A percentile compares a stretch with the other conserved stretches of the same genome.
These are phyloP conservation scores for Sus cebifrons DNA, from an alignment of 2,797 vertebrate genomes.

Conservation along the genomic window DNA sequence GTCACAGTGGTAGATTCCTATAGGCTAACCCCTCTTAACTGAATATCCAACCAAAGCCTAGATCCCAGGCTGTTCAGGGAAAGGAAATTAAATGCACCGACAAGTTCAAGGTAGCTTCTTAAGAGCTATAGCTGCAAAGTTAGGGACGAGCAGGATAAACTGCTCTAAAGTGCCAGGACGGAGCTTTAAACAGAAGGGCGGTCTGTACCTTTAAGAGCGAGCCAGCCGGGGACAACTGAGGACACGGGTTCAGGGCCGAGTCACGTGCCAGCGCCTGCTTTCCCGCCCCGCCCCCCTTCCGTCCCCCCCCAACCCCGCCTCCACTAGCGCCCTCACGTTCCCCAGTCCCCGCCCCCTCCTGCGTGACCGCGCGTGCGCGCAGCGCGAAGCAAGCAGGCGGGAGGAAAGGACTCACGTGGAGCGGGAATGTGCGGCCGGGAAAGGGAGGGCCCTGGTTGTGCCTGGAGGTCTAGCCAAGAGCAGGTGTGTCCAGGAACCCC, in stretches of 20 bases:
- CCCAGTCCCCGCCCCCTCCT: slow-evolving; percentile 69
- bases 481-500: slow-evolving; percentile 43
- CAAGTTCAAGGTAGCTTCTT: not conserved
- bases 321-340: slow-evolving; percentile 63
- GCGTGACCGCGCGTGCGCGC: slow-evolving; percentile 69
- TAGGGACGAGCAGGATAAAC: not conserved
- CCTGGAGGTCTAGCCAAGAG: not conserved
- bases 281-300: not conserved
- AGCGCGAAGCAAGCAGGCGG: not conserved
- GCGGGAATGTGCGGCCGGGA: slow-evolving; percentile 76
- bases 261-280: slow-evolving; percentile 81
- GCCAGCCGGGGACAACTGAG: slow-evolving; percentile 76
- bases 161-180: not conserved
- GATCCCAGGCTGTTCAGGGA: not conserved
- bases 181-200: not conserved
- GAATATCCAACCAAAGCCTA: not conserved
- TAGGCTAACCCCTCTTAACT: not conserved
- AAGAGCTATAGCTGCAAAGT: not conserved
- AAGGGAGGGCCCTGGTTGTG: not conserved
- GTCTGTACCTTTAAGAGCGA: slow-evolving; percentile 78
- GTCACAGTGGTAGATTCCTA: not conserved
- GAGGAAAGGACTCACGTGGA: slow-evolving; percentile 81
- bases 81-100: not conserved
- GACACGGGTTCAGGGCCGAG: slow-evolving; percentile 78
- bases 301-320: not conserved